Conservation (phyloP, 1,140 invertebrate genomes). For the Drosophila pruinosa region DNA sequence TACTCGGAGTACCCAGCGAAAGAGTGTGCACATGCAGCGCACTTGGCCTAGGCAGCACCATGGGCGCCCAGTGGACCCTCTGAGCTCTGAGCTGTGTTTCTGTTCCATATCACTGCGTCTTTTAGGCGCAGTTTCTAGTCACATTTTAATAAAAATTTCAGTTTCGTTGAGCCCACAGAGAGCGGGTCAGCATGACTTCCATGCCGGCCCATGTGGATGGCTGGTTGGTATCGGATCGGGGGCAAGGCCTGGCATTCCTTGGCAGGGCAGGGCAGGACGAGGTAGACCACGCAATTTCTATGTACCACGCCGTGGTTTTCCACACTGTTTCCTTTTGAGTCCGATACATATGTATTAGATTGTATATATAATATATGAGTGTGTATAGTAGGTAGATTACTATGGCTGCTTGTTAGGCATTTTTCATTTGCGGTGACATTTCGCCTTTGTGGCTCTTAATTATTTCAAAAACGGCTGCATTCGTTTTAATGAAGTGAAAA, state of each 20-base stretch:
- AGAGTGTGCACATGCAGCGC: conserved; percentile 32
- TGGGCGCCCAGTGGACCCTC: conserved; percentile 20
- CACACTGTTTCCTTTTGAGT: conserved; percentile 17
- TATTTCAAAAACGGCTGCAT: conserved; percentile 80
- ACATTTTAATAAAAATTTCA: conserved; percentile 53
- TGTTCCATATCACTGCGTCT: conserved; percentile 56
- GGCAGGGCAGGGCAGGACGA: background rate
- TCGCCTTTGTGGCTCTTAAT: conserved; percentile 79
- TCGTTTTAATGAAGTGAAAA: conserved; percentile 83
- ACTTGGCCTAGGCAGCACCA: conserved; percentile 36
- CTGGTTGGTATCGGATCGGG: conserved; percentile 15
- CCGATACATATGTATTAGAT: conserved; percentile 9
- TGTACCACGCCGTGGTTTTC: conserved; percentile 30
- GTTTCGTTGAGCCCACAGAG: conserved; percentile 51
- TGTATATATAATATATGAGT: background rate
- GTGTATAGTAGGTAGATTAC: conserved; percentile 49
- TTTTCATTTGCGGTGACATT: conserved; percentile 80
- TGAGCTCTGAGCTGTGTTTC: background rate
- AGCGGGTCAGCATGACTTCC: conserved; percentile 65
- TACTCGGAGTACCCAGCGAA: background rate
- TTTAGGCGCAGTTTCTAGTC: conserved; percentile 27
- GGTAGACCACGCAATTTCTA: conserved; percentile 46
- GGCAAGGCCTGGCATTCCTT: background rate
- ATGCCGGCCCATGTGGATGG: conserved; percentile 27
- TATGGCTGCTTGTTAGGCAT: conserved; percentile 66